Conservation (phyloP, 2,888 invertebrate species). For the Odontomyia ornata region DNA sequence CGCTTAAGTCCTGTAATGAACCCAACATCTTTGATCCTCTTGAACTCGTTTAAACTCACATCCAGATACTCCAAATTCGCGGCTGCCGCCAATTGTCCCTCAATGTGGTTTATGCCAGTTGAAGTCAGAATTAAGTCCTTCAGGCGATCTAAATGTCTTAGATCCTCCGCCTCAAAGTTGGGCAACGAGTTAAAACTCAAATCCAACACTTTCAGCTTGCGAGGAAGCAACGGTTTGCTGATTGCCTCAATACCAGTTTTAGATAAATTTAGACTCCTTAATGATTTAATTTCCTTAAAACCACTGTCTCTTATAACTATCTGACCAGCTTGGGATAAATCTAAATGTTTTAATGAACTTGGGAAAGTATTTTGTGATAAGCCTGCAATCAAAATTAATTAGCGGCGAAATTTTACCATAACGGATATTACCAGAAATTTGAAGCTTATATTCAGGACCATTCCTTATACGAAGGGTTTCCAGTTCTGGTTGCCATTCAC, state of each 20-base stretch:
- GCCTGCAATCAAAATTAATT: neutral
- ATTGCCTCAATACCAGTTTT: slow-evolving; percentile 53
- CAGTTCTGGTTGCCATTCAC: neutral
- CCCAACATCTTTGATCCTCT: slow-evolving; percentile 53
- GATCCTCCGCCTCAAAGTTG: slow-evolving; percentile 52
- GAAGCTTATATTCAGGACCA: neutral
- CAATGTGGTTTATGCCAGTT: slow-evolving; percentile 54
- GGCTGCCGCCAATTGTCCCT: slow-evolving; percentile 53
- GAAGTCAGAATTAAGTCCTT: slow-evolving; percentile 57
- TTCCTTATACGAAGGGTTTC: neutral
- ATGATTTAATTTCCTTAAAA: slow-evolving; percentile 54
- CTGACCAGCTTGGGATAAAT: slow-evolving; percentile 56
- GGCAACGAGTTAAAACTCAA: slow-evolving; percentile 57
- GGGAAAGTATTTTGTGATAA: neutral
- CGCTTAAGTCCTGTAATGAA: slow-evolving; percentile 52
- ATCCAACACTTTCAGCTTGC: slow-evolving; percentile 56
- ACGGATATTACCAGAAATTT: slow-evolving; percentile 19
- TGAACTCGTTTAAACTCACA: slow-evolving; percentile 57
- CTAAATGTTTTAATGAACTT: slow-evolving; percentile 49
- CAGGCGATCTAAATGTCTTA: slow-evolving; percentile 54
- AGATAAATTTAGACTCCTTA: slow-evolving; percentile 57
- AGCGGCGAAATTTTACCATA: neutral
- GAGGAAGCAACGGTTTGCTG: slow-evolving; percentile 53
- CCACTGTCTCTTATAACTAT: slow-evolving; percentile 54
- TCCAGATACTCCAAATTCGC: slow-evolving; percentile 54